Evolutionary conservation across 2,797 vertebrate species (phyloP).

Genomic region (Odontamblyopus lacepedii): DNA sequence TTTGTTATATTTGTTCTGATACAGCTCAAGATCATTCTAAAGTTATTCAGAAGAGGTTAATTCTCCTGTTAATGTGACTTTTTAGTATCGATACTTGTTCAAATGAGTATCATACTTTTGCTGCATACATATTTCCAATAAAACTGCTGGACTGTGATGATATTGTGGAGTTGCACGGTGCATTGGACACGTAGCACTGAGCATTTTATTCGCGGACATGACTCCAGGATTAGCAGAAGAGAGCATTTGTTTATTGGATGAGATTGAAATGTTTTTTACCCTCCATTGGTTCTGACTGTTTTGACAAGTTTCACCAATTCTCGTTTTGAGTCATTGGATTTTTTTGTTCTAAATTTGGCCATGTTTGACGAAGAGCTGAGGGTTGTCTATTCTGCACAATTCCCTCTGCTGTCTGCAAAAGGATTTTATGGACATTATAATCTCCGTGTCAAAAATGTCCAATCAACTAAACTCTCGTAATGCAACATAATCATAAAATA

Average conservation of each 20-base stretch:
- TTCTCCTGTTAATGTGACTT: too few relatives aligned
- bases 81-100: too few relatives aligned
- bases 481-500: background rate
- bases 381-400: slow-evolving; percentile 3
- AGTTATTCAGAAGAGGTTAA: too few relatives aligned
- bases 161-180: background rate
- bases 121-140: background rate
- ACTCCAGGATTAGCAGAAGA: slow-evolving; percentile 40
- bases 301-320: slow-evolving; percentile 6
- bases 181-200: background rate
- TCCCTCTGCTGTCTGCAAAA: slow-evolving; percentile 10
- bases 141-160: too few relatives aligned
- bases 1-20: too few relatives aligned
- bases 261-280: slow-evolving; percentile 21
- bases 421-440: slow-evolving; percentile 1
- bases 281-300: slow-evolving; percentile 11
- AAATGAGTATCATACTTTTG: too few relatives aligned
- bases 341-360: slow-evolving; percentile 17
- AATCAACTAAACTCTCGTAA: background rate
- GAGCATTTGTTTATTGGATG: slow-evolving; percentile 16
- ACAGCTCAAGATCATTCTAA: too few relatives aligned
- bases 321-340: slow-evolving; percentile 14
- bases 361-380: slow-evolving; percentile 31
- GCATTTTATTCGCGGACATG: slow-evolving; percentile 30
- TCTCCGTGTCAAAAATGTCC: background rate